Base-by-base conservation (phyloP, 2,888 invertebrate species). In the Sarcophaga variegata region DNA sequence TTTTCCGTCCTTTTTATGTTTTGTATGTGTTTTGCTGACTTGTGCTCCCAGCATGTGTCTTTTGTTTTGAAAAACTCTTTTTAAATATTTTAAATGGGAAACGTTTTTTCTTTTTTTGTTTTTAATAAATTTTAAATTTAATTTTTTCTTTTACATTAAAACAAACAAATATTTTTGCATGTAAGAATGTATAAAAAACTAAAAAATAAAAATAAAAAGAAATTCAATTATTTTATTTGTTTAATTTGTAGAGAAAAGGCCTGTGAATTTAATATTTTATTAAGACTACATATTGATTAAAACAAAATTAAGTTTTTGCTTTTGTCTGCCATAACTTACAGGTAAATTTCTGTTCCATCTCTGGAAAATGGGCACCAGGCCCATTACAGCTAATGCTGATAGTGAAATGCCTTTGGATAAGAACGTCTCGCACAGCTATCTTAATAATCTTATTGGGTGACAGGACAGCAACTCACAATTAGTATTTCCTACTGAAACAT, bases 41-140 rank as follows among this genome's bases (percentile, higher is more conserved):
- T 37, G 37, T 37, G 37, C 81, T 75, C 83, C 27, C 81, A 81
- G 83, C 86, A 72, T 83, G 86, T 60, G 59, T 67, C 37, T 47
- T 76, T 82, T 79, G 45, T 83, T 75, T 66, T 80, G 11, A 54
- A 60, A 37, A 37, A 37, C 37, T 22, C 27, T 64, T 27, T 71
- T 64, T 77, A 62, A n/a, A 60, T 60, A 60, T 67, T 66, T 37
- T 80, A 20, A 66, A 80, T 47, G n/a, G 12, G 45, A 45, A 59
- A 47, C 10, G 66, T 45, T 59, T 72, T 64, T 80, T 8, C 0
- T 10, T 37, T 10, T 8, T 10, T 37, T 8, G 8, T 37, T 37
- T 37, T 37, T 72, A 72, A 59, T 80, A 59, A 72, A 80, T 72
- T 59, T 66, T 54, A 59, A 37, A 71, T 71, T 37, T 54, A 64